Percentiles rank a stretch among this genome's conserved stretches.
These are phyloP conservation scores for Medauroidea extradentata DNA, from an alignment of 1,140 invertebrate species.

Conservation along the genomic window DNA sequence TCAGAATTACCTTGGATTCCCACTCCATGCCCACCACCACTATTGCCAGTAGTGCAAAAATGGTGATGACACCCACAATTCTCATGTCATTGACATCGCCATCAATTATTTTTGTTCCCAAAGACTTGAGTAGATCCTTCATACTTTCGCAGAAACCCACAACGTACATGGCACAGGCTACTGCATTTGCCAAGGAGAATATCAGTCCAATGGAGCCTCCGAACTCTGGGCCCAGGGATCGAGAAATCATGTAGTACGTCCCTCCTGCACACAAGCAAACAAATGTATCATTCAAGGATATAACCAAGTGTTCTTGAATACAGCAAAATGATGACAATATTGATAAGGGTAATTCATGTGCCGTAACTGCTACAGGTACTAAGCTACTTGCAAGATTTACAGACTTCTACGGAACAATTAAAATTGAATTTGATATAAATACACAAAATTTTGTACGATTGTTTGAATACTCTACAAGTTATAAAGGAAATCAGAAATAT, in stretches of 20 bases:
- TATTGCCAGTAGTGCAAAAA: conserved; percentile 69
- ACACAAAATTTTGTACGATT: too few relatives aligned
- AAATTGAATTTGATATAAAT: too few relatives aligned
- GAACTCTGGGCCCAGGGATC: conserved; percentile 94
- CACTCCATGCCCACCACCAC: conserved; percentile 88
- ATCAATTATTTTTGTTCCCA: conserved; percentile 55
- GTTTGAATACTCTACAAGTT: too few relatives aligned
- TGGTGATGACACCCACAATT: conserved; percentile 71
- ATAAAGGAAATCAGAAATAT: too few relatives aligned
- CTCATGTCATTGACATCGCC: conserved; percentile 54
- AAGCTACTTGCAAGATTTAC: too few relatives aligned
- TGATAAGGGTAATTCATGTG: too few relatives aligned
- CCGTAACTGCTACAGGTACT: too few relatives aligned
- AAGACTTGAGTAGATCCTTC: conserved; percentile 55
- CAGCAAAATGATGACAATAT: too few relatives aligned
- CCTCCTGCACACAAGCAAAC: conserved; percentile 61
- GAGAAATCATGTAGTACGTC: conserved; percentile 96
- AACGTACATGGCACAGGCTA: conserved; percentile 96
- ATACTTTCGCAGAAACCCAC: conserved; percentile 96
- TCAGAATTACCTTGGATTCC: conserved; percentile 73
- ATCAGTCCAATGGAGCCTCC: conserved; percentile 86
- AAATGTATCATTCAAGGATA: too few relatives aligned
- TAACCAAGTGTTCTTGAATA: too few relatives aligned
- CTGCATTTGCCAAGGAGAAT: conserved; percentile 90
- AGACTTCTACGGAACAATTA: too few relatives aligned